Conservation (phyloP, 2,888 invertebrate species). For the Drosophila meridiana region DNA sequence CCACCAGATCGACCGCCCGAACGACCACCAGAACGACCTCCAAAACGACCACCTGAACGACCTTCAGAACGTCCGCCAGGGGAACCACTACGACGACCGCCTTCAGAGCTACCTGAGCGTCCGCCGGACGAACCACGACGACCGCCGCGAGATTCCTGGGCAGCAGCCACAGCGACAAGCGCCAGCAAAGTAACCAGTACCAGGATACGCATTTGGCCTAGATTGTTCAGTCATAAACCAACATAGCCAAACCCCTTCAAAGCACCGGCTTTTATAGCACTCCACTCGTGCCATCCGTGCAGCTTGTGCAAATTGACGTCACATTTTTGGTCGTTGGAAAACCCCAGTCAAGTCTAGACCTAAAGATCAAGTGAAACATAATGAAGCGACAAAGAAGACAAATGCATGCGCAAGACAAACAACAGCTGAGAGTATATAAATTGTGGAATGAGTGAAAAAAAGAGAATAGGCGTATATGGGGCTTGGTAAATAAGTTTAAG, state of each 20-base stretch:
- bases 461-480: too few relatives aligned
- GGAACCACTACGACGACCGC: neutral
- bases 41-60: neutral
- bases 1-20: neutral
- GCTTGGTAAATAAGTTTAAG: too few relatives aligned
- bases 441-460: neutral
- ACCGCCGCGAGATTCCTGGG: conserved; percentile 3
- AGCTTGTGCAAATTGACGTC: conserved; percentile 15
- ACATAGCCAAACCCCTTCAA: neutral
- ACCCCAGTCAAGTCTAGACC: neutral
- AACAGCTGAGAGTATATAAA: neutral
- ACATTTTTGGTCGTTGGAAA: neutral
- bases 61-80: neutral
- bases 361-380: neutral
- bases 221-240: neutral
- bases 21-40: neutral
- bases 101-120: neutral
- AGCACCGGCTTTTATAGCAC: neutral
- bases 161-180: conserved; percentile 15
- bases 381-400: neutral
- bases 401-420: neutral
- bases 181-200: conserved; percentile 12
- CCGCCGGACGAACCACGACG: conserved; percentile 3
- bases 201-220: conserved; percentile 4
- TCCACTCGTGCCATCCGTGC: neutral